Evolutionary conservation across 2,888 invertebrate genomes (phyloP).

Genomic region (Cheilosia vulpina): DNA sequence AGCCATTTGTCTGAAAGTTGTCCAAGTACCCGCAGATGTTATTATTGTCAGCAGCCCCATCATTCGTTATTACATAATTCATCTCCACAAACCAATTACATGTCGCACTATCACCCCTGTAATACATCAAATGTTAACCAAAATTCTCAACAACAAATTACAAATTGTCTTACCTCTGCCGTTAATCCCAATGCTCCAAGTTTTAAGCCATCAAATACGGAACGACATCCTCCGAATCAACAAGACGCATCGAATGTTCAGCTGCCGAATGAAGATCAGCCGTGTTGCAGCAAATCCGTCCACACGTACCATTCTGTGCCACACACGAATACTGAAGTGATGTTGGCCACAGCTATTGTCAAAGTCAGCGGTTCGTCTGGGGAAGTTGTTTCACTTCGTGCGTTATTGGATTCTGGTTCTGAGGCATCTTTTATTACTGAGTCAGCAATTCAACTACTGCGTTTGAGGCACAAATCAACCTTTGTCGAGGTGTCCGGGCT

Average conservation of each 20-base stretch:
- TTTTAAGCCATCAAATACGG: too few relatives aligned
- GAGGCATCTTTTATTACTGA: slow-evolving; percentile 21
- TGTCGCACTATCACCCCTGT: too few relatives aligned
- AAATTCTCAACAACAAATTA: too few relatives aligned
- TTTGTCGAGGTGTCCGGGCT: slow-evolving; percentile 25
- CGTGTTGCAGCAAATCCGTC: slow-evolving; percentile 11
- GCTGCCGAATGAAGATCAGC: slow-evolving; percentile 6
- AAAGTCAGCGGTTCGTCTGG: slow-evolving; percentile 3
- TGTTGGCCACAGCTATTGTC: slow-evolving; percentile 15
- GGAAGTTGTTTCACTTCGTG: slow-evolving; percentile 8
- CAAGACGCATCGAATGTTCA: neutral
- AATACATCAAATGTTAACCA: too few relatives aligned
- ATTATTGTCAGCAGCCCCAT: slow-evolving; percentile 1
- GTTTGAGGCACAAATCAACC: neutral
- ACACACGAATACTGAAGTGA: neutral
- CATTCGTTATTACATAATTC: neutral
- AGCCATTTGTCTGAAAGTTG: slow-evolving; percentile 5
- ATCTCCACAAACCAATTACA: too few relatives aligned
- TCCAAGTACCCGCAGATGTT: neutral
- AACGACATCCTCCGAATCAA: neutral
- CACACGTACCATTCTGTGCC: neutral
- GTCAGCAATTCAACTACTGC: neutral
- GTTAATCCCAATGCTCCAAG: too few relatives aligned
- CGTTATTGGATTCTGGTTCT: slow-evolving; percentile 1
- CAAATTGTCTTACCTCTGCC: too few relatives aligned